Evolutionary conservation across 2,888 invertebrate species (phyloP).

Genomic region (Apamea monoglypha): DNA sequence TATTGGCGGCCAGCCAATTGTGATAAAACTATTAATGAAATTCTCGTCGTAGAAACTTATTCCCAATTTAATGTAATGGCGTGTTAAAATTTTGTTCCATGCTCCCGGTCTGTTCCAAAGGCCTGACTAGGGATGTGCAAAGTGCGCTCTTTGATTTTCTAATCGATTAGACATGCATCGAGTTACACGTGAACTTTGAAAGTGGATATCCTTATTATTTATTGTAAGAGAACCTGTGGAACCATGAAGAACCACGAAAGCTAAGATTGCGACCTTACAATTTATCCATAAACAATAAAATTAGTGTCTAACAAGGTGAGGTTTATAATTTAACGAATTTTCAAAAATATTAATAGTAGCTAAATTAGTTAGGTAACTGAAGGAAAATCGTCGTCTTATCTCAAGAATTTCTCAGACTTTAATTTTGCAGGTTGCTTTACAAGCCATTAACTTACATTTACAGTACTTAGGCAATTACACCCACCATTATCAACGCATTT

Average conservation of each 20-base stretch:
- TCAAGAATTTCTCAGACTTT: not conserved
- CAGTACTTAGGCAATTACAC: not conserved
- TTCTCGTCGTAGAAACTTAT: conserved; percentile 26
- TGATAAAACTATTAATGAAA: conserved; percentile 63
- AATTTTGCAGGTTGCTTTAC: not conserved
- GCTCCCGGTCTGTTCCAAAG: not conserved
- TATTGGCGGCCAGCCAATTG: conserved; percentile 65
- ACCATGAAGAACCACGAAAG: not conserved
- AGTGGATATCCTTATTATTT: not conserved
- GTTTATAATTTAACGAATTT: not conserved
- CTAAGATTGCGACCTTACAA: not conserved
- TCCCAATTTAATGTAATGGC: conserved; percentile 21
- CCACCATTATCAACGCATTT: conserved; percentile 5
- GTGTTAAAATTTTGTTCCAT: conserved; percentile 3
- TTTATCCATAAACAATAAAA: not conserved
- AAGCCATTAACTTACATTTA: not conserved
- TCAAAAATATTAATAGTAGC: not conserved
- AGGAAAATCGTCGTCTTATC: not conserved
- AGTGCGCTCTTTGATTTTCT: conserved; percentile 10
- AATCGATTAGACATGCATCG: not conserved
- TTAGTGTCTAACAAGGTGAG: not conserved
- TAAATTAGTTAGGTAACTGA: not conserved
- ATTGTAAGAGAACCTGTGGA: not conserved
- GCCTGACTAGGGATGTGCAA: not conserved
- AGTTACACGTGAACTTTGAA: not conserved